Conservation (phyloP, 1,140 invertebrate genomes). For the Chrysomallon squamiferum region DNA sequence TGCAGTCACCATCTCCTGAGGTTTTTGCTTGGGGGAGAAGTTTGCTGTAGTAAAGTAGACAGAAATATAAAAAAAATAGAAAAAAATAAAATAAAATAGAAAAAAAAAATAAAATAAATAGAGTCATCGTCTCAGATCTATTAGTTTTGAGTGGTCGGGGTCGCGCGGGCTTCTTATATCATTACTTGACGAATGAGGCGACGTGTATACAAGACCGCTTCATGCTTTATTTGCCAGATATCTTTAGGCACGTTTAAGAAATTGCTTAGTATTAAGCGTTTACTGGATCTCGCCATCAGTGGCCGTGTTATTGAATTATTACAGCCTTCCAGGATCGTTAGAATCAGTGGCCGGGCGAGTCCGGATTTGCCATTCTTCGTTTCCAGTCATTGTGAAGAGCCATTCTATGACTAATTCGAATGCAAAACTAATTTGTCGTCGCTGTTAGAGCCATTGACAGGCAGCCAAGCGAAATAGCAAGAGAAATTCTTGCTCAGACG, state of each 20-base stretch:
- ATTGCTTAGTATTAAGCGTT: conserved; percentile 2
- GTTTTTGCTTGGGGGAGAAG: not conserved
- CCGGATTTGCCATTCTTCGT: not conserved
- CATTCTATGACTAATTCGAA: conserved; percentile 12
- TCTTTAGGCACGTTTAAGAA: not conserved
- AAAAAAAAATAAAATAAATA: not conserved
- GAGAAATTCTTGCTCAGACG: too few relatives aligned
- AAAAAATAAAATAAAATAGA: not conserved
- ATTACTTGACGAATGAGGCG: not conserved
- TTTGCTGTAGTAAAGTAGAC: not conserved
- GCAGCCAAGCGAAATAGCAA: conserved; percentile 1
- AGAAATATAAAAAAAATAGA: not conserved
- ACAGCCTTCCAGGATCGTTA: conserved; percentile 2
- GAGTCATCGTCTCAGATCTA: not conserved
- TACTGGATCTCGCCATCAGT: not conserved
- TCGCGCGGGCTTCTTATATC: not conserved
- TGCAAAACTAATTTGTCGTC: conserved; percentile 12
- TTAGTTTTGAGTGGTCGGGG: not conserved
- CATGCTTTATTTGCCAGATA: conserved; percentile 5
- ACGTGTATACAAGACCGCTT: not conserved
- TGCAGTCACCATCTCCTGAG: not conserved
- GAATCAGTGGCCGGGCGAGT: not conserved
- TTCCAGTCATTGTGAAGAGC: conserved; percentile 4
- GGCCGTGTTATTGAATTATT: conserved; percentile 2
- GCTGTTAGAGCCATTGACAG: conserved; percentile 5